Conservation (phyloP, 2,113 vertebrate genomes). For the Neotoma lepida region DNA sequence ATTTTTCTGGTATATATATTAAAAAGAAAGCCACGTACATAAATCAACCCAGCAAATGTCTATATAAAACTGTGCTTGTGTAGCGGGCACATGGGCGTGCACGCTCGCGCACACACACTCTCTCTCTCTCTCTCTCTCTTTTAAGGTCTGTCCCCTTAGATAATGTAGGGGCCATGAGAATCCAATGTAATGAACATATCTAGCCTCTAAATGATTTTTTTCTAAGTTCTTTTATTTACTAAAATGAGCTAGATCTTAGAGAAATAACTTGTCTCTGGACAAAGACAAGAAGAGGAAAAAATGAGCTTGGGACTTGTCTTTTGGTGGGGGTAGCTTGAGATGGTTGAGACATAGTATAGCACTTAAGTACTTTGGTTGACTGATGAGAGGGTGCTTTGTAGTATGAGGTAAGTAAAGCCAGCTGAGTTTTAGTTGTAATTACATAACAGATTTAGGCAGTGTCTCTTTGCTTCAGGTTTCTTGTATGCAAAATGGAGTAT, state of each 20-base stretch:
- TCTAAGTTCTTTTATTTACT: neutral
- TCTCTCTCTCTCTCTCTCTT: too few relatives aligned
- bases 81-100: neutral
- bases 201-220: neutral
- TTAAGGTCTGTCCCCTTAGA: neutral
- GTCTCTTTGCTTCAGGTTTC: neutral
- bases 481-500: neutral
- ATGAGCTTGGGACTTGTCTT: neutral
- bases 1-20: too few relatives aligned
- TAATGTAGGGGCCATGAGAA: neutral
- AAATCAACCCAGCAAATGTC: neutral
- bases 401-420: neutral
- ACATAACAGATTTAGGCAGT: neutral
- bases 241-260: neutral
- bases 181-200: neutral
- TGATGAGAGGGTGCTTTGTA: slow-evolving; percentile 15
- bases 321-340: neutral
- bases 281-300: neutral
- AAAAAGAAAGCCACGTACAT: neutral
- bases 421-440: neutral
- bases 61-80: neutral
- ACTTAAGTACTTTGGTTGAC: neutral
- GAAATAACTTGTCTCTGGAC: neutral
- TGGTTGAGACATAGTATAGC: neutral
- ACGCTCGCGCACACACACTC: too few relatives aligned